phyloP scores from a whole-genome alignment of 2,113 vertebrate species.

The Pelobates fuscus region DNA sequence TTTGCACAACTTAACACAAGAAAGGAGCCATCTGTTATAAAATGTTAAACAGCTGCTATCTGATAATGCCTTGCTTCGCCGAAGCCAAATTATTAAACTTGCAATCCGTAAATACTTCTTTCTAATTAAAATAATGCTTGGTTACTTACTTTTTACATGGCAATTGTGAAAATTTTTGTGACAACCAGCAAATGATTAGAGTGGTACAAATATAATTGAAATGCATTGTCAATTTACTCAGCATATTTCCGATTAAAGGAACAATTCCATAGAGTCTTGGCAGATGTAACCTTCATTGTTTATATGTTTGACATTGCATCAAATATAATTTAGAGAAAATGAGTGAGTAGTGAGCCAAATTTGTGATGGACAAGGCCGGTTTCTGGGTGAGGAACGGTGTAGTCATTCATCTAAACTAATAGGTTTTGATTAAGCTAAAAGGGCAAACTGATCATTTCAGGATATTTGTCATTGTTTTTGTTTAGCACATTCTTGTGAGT shows the following conservation, averaged over 20 bases:
- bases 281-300: neutral
- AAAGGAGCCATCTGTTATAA: slow-evolving; percentile 55
- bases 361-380: neutral
- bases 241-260: neutral
- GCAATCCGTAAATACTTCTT: slow-evolving; percentile 51
- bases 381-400: neutral
- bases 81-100: slow-evolving; percentile 56
- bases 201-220: slow-evolving; percentile 5
- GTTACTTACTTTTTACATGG: slow-evolving; percentile 31
- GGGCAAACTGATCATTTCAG: too few species aligned
- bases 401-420: neutral
- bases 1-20: slow-evolving; percentile 43
- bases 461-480: too few species aligned
- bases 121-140: slow-evolving; percentile 50
- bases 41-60: slow-evolving; percentile 55
- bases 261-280: neutral
- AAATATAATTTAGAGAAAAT: neutral
- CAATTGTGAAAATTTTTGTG: neutral
- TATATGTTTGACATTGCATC: neutral
- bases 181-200: slow-evolving; percentile 11
- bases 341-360: neutral
- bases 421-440: too few species aligned
- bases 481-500: too few species aligned
- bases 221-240: neutral
- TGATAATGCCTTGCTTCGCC: slow-evolving; percentile 47